Evolutionary conservation across 2,797 vertebrate genomes (phyloP), one percentile per base, ranked within the genome.

Genomic region (Arctocebus calabarensis): DNA sequence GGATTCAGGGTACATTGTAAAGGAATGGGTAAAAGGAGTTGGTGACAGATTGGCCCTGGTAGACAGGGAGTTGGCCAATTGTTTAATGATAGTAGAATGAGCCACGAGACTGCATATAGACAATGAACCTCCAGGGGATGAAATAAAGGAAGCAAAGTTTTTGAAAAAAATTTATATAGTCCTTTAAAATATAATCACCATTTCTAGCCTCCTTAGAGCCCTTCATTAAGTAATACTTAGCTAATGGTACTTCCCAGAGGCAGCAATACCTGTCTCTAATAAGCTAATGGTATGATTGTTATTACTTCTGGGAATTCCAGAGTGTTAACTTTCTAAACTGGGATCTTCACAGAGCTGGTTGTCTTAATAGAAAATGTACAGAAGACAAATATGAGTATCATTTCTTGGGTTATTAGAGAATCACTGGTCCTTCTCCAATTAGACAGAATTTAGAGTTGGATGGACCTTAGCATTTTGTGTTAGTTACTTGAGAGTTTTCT

Each of bases 401-500:
- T 32, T 12, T 81, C 37, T 85, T 84, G 55, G 79, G n/a, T 79
- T 85, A 90, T 66, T 92, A 34, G 16, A 91, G 57, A 93, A 43
- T 61, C 81, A 78, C 5, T 57, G 62, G 55, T 11, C 40, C 37
- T 70, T 90, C 43, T 90, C 52, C 48, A 88, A 7, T 48, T 57
- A 34, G 66, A 77, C 17, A 79, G 37, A 85, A 92, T 87, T 83
- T 88, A 52, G 61, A 82, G 7, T 27, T 84, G 29, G 40, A 25
- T 13, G 25, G 61, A 83, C 1, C 9, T 71, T 75, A 71, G 32
- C 77, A 79, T 94, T 96, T 91, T 10, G 14, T 74, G 37, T 86
- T 88, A 83, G 92, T 88, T 79, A 85, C 66, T 86, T 78, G 34
- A 93, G 89, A 64, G 40, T 86, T 90, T 92, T 75, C 32, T 71